Conservation (phyloP, 2,113 vertebrate genomes). For the Callithrix jacchus region DNA sequence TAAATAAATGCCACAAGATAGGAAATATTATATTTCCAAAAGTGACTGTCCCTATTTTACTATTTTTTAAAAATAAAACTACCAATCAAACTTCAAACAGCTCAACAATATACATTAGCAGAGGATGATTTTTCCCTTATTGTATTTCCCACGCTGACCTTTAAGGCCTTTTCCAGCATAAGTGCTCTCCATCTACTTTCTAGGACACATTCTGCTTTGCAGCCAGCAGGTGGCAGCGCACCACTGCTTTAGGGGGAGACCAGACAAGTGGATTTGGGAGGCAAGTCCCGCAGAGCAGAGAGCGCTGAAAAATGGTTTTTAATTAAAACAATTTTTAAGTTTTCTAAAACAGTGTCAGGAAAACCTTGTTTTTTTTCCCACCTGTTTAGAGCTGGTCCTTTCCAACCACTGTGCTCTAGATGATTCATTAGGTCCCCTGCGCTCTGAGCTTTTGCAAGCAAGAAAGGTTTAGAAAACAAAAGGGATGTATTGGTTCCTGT, state of each 20-base stretch:
- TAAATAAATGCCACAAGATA: background rate
- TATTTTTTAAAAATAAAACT: background rate
- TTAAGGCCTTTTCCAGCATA: rapidly evolving
- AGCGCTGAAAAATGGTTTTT: background rate
- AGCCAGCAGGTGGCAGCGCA: slow-evolving; percentile 71
- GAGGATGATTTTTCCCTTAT: background rate
- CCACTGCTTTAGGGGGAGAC: background rate
- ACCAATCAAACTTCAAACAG: background rate
- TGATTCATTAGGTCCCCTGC: background rate
- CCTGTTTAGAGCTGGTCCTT: background rate
- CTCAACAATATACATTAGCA: background rate
- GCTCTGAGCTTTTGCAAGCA: background rate
- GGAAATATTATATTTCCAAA: background rate
- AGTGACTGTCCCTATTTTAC: background rate
- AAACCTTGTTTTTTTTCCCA: background rate
- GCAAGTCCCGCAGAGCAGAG: background rate
- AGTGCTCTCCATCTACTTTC: rapidly evolving
- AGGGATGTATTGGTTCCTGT: background rate
- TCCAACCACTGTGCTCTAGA: background rate
- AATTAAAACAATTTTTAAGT: background rate
- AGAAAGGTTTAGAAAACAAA: background rate
- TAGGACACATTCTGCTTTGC: background rate
- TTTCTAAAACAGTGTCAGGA: background rate
- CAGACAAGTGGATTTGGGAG: background rate
- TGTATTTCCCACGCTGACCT: background rate